Conservation (phyloP, 2,888 invertebrate species). For the Trachelus iudaicus region DNA sequence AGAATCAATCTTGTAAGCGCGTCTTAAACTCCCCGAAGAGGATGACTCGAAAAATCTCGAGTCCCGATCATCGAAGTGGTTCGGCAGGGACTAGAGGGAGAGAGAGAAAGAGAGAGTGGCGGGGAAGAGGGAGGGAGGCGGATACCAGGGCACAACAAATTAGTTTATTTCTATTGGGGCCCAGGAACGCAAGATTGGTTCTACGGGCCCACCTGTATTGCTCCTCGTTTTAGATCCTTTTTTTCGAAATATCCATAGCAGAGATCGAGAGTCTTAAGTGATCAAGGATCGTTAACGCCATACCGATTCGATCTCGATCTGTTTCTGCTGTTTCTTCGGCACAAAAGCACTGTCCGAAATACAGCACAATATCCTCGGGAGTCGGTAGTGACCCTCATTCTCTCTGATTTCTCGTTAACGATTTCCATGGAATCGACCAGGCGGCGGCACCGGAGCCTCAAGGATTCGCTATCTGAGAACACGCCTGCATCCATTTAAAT, state of each 20-base stretch:
- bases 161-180: constrained; percentile 18
- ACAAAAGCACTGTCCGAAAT: background rate
- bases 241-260: constrained; percentile 7
- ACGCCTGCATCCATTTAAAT: background rate
- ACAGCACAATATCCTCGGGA: background rate
- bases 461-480: constrained; percentile 1
- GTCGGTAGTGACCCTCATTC: background rate
- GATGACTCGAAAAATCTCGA: constrained; percentile 25
- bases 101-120: background rate
- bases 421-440: background rate
- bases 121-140: background rate
- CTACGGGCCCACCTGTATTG: constrained; percentile 1
- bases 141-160: constrained; percentile 18
- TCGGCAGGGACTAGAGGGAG: constrained; percentile 7
- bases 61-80: background rate
- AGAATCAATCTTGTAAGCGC: constrained; percentile 31
- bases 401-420: background rate
- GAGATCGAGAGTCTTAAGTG: background rate
- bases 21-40: constrained; percentile 1
- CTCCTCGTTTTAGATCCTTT: background rate
- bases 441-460: background rate
- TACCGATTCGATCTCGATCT: background rate
- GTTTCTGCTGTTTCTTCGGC: background rate
- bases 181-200: constrained; percentile 10
- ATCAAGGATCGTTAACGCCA: background rate